Conservation (phyloP, 2,888 invertebrate genomes). For the Mechanitis mazaeus region DNA sequence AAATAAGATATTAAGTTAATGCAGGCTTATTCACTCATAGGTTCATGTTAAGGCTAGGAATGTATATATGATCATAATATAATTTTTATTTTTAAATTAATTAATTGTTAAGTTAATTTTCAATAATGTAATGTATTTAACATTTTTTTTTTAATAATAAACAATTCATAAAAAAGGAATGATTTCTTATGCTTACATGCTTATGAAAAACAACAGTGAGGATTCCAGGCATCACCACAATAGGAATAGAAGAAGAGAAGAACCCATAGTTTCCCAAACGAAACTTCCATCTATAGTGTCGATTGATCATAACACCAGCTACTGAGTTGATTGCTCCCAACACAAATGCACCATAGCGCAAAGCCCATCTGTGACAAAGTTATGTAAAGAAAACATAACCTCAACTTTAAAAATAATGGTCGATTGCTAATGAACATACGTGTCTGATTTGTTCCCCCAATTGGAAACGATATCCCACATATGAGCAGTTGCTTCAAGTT, state of each 20-base stretch:
- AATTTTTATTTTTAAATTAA: no score
- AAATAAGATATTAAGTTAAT: slow-evolving; percentile 31
- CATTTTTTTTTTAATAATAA: no score
- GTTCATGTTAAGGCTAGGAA: no score
- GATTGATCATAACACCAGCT: slow-evolving; percentile 78
- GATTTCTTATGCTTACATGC: slow-evolving; percentile 57
- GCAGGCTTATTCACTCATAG: background rate
- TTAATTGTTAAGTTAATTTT: no score
- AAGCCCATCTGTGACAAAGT: slow-evolving; percentile 57
- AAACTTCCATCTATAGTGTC: slow-evolving; percentile 78
- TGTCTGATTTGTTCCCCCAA: slow-evolving; percentile 78
- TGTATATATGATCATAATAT: no score
- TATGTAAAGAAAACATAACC: slow-evolving; percentile 5
- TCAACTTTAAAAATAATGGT: slow-evolving; percentile 18
- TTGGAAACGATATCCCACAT: slow-evolving; percentile 75
- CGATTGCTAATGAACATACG: slow-evolving; percentile 63
- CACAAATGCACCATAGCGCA: slow-evolving; percentile 67
- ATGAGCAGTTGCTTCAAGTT: slow-evolving; percentile 76
- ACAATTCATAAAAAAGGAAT: slow-evolving; percentile 11
- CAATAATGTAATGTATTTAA: no score
- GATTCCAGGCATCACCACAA: slow-evolving; percentile 77
- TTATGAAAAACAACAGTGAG: slow-evolving; percentile 75
- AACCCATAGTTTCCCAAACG: slow-evolving; percentile 77
- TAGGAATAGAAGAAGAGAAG: slow-evolving; percentile 78
- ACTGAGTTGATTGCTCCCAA: slow-evolving; percentile 71